These are phyloP conservation scores for Elephantulus edwardii DNA, from an alignment of 2,113 vertebrate genomes.

Conservation along the genomic window DNA sequence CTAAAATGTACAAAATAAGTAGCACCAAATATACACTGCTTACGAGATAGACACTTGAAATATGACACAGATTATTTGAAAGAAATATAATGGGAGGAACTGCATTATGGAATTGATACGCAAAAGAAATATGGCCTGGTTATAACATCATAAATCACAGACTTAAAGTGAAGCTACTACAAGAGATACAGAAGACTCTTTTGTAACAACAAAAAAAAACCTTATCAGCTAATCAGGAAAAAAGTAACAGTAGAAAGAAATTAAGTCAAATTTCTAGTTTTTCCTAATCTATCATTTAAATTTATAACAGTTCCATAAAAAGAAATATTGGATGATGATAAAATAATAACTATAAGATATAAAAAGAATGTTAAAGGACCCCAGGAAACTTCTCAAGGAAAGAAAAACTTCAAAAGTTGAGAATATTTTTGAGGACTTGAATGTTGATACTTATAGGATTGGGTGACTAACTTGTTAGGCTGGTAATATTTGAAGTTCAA, in stretches of 20 bases:
- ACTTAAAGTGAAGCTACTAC: not conserved
- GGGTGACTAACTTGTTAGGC: too few species aligned
- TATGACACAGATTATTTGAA: not conserved
- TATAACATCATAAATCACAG: not conserved
- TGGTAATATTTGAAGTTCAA: too few species aligned
- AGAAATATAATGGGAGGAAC: not conserved
- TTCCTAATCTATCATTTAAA: conserved; percentile 3
- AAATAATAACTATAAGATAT: not conserved
- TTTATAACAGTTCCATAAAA: too few species aligned
- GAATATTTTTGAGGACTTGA: not conserved
- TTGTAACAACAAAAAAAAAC: not conserved
- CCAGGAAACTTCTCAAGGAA: not conserved
- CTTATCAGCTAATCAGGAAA: not conserved
- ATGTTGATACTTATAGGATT: not conserved
- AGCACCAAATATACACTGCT: not conserved
- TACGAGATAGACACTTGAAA: not conserved
- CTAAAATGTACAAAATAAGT: not conserved
- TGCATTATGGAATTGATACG: not conserved
- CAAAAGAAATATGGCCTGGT: not conserved
- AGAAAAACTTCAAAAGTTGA: not conserved
- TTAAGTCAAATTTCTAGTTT: not conserved
- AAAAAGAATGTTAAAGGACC: not conserved
- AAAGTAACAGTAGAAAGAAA: not conserved
- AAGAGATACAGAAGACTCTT: not conserved
- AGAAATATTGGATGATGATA: too few species aligned